Evolutionary conservation across 2,113 vertebrate species (phyloP).

Genomic region (Anseranas semipalmata): DNA sequence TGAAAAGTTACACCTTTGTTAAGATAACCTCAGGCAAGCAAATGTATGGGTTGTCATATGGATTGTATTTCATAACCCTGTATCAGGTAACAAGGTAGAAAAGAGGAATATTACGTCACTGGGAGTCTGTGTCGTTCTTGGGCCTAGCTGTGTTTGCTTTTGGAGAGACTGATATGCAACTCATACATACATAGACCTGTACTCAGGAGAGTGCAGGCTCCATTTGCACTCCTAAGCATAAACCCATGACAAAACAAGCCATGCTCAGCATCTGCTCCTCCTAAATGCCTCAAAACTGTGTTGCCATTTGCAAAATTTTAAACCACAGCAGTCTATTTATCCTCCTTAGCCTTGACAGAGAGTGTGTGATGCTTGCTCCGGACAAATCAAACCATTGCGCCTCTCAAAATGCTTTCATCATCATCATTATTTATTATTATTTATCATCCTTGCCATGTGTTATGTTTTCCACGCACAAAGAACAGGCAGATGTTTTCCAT

Average conservation of each 20-base stretch:
- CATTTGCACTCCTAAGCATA: constrained; percentile 28
- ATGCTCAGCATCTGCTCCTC: neutral
- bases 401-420: constrained; percentile 56
- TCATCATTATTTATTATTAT: constrained; percentile 67
- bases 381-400: constrained; percentile 20
- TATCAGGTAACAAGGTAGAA: constrained; percentile 7
- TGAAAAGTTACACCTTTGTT: neutral
- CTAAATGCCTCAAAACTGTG: neutral
- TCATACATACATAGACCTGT: constrained; percentile 6
- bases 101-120: constrained; percentile 16
- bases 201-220: neutral
- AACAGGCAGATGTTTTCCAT: constrained; percentile 67
- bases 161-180: constrained; percentile 24
- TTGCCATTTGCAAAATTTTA: constrained; percentile 35
- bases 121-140: constrained; percentile 10
- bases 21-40: neutral
- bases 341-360: neutral
- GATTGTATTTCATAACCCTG: neutral
- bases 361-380: neutral
- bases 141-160: neutral
- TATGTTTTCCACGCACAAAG: constrained; percentile 56
- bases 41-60: neutral
- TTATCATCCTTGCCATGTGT: constrained; percentile 53
- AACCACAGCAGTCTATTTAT: constrained; percentile 8
- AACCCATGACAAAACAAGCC: neutral